Evolutionary conservation across 2,797 vertebrate genomes (phyloP).

Genomic region (Sebastes hopkinsi): DNA sequence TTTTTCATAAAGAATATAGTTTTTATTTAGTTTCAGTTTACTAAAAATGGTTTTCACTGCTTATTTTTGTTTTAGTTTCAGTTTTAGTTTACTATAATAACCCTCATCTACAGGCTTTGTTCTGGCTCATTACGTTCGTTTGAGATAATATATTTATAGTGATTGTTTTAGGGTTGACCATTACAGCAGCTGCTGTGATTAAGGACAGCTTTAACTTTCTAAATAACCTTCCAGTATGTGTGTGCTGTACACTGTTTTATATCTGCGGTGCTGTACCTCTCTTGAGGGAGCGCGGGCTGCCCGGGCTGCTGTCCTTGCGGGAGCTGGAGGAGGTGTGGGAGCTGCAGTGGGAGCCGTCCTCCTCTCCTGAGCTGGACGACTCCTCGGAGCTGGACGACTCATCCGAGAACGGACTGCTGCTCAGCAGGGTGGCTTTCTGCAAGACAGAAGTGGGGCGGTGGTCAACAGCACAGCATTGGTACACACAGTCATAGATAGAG

Average conservation of each 20-base stretch:
- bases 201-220: neutral
- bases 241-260: neutral
- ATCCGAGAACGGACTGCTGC: constrained; percentile 89
- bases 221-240: neutral
- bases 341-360: constrained; percentile 88
- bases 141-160: neutral
- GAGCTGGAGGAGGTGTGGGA: constrained; percentile 87
- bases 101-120: too few species aligned
- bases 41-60: too few species aligned
- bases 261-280: constrained; percentile 81
- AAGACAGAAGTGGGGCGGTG: neutral
- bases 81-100: too few species aligned
- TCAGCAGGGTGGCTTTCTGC: constrained; percentile 94
- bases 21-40: too few species aligned
- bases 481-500: neutral
- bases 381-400: constrained; percentile 94
- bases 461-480: neutral
- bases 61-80: too few species aligned
- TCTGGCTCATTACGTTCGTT: too few species aligned
- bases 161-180: too few species aligned
- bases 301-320: constrained; percentile 85
- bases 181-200: too few species aligned
- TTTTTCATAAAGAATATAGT: too few species aligned
- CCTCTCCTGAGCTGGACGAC: constrained; percentile 93
- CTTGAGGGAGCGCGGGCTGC: constrained; percentile 91